Evolutionary conservation across 2,113 vertebrate species (phyloP).

Genomic region (Sander vitreus): DNA sequence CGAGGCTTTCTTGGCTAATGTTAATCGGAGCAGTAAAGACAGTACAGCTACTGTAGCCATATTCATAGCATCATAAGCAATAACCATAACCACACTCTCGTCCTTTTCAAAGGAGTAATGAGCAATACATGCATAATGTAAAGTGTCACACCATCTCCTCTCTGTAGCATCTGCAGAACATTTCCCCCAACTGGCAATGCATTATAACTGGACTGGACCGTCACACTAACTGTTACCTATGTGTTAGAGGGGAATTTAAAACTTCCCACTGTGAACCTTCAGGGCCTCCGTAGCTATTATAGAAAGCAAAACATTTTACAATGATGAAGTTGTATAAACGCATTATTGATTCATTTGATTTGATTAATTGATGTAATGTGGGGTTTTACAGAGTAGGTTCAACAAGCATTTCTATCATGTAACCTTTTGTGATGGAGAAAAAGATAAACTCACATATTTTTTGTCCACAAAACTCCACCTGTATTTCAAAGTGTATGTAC

Average conservation of each 20-base stretch:
- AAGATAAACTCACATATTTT: neutral
- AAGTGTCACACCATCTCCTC: neutral
- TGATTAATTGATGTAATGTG: neutral
- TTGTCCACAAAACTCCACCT: no score
- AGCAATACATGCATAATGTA: neutral
- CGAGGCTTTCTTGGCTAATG: no score
- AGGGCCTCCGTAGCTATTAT: neutral
- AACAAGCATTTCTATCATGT: neutral
- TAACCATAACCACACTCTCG: neutral
- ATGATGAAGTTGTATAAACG: neutral
- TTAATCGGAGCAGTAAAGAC: no score
- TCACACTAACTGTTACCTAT: no score
- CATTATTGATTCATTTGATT: neutral
- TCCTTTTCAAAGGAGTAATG: neutral
- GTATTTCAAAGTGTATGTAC: no score
- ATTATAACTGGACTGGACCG: neutral
- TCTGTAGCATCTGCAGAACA: neutral
- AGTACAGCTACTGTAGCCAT: no score
- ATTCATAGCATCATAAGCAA: neutral
- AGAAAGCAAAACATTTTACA: neutral
- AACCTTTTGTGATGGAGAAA: neutral
- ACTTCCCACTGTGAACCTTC: neutral
- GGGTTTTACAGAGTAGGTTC: neutral
- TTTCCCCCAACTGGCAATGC: neutral
- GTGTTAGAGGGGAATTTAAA: no score